Evolutionary conservation across 2,113 vertebrate species (phyloP).

Genomic region (Parus major): DNA sequence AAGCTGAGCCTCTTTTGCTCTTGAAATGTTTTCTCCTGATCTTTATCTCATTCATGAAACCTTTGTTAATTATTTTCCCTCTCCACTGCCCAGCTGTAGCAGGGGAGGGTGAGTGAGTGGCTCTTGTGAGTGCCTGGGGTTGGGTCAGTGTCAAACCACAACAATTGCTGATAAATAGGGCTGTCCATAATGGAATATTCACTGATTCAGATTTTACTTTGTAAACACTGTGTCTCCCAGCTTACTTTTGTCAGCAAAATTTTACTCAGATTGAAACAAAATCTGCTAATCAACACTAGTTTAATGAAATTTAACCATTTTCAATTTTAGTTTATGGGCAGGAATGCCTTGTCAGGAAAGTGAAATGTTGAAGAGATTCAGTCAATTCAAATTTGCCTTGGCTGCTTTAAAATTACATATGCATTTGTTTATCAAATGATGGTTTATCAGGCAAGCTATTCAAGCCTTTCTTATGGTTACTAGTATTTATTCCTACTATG

Average conservation of each 20-base stretch:
- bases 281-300: neutral
- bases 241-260: neutral
- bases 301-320: neutral
- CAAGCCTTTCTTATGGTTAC: neutral
- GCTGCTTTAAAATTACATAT: neutral
- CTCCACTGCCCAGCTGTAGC: neutral
- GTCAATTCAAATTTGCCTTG: neutral
- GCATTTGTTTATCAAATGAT: neutral
- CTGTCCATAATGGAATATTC: no score
- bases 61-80: neutral
- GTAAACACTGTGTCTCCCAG: neutral
- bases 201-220: neutral
- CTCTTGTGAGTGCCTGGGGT: neutral
- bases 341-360: neutral
- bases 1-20: no score
- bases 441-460: neutral
- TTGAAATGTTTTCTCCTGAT: neutral
- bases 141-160: neutral
- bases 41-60: neutral
- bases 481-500: neutral
- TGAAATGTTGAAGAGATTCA: neutral
- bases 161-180: neutral
- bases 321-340: neutral
- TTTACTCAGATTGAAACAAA: neutral
- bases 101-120: neutral